Conservation (phyloP, 1,140 invertebrate genomes). For the Drosophila punjabiensis region DNA sequence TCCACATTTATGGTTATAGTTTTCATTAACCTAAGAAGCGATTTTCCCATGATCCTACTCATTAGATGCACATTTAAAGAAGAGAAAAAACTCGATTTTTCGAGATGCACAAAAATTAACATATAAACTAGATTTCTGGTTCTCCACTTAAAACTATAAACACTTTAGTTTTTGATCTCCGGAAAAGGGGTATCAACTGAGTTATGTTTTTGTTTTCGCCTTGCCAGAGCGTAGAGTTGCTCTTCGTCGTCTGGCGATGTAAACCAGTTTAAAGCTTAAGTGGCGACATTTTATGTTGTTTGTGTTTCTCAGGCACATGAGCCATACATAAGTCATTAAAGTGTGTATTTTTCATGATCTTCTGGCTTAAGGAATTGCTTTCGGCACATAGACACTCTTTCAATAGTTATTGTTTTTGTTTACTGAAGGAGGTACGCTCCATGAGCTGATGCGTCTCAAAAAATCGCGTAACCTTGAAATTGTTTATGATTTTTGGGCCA, state of each 20-base stretch:
- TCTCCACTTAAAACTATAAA: conserved; percentile 6
- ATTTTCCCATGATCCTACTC: background rate
- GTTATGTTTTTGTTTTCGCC: conserved; percentile 21
- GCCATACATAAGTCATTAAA: conserved; percentile 22
- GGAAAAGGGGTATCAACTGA: conserved; percentile 22
- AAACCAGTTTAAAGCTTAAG: conserved; percentile 58
- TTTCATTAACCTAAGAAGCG: background rate
- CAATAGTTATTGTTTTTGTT: conserved; percentile 9
- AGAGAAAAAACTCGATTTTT: background rate
- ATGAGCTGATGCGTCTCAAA: conserved; percentile 14
- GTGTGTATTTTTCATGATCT: conserved; percentile 42
- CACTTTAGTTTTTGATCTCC: conserved; percentile 3
- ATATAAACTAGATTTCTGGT: conserved; percentile 8
- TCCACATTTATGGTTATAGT: background rate
- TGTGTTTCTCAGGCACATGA: conserved; percentile 27
- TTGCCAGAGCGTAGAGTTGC: background rate
- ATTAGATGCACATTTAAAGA: background rate
- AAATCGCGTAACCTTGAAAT: conserved; percentile 54
- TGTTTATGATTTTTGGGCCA: conserved; percentile 47
- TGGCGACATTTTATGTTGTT: conserved; percentile 54
- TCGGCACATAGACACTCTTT: conserved; percentile 11
- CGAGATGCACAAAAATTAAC: conserved; percentile 2
- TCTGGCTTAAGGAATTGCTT: conserved; percentile 40
- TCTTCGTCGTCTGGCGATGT: conserved; percentile 26
- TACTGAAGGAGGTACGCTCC: conserved; percentile 13